These are phyloP conservation scores for Halichoeres trimaculatus DNA, from an alignment of 2,113 vertebrate species.

Conservation along the genomic window DNA sequence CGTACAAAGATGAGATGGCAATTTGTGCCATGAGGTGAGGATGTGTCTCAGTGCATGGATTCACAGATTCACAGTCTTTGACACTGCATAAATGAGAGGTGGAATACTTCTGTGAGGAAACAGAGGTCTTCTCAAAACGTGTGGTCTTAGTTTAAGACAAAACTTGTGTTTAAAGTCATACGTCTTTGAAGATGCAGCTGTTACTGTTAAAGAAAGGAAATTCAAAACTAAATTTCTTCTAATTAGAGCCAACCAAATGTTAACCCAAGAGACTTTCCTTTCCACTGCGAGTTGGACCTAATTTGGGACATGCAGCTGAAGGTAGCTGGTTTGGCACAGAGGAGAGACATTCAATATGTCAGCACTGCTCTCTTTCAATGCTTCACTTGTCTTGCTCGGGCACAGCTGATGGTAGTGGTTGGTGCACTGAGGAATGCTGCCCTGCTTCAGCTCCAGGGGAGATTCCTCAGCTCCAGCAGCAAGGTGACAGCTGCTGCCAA, in stretches of 20 bases:
- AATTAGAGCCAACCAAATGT: conserved; percentile 21
- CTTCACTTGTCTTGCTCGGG: conserved; percentile 67
- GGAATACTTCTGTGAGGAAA: conserved; percentile 6
- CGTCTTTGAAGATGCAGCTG: background rate
- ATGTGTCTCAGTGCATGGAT: conserved; percentile 32
- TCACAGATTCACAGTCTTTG: conserved; percentile 28
- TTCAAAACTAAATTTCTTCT: background rate
- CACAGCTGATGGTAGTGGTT: conserved; percentile 68
- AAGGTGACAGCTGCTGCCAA: conserved; percentile 77
- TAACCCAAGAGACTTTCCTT: conserved; percentile 11
- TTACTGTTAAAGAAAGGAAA: background rate
- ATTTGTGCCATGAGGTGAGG: conserved; percentile 19
- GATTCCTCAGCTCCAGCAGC: conserved; percentile 75
- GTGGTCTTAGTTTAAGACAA: background rate
- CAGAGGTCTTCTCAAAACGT: background rate
- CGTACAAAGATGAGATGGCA: conserved; percentile 41
- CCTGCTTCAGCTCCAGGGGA: conserved; percentile 72
- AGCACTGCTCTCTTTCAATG: conserved; percentile 67
- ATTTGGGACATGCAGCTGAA: conserved; percentile 48
- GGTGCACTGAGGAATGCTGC: conserved; percentile 71
- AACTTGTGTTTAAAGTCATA: background rate
- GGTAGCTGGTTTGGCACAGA: conserved; percentile 47
- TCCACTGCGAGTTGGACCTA: conserved; percentile 12
- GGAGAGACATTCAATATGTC: conserved; percentile 61
- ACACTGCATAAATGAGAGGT: background rate